Evolutionary conservation across 2,888 invertebrate genomes (phyloP).

Genomic region (Erannis defoliaria): DNA sequence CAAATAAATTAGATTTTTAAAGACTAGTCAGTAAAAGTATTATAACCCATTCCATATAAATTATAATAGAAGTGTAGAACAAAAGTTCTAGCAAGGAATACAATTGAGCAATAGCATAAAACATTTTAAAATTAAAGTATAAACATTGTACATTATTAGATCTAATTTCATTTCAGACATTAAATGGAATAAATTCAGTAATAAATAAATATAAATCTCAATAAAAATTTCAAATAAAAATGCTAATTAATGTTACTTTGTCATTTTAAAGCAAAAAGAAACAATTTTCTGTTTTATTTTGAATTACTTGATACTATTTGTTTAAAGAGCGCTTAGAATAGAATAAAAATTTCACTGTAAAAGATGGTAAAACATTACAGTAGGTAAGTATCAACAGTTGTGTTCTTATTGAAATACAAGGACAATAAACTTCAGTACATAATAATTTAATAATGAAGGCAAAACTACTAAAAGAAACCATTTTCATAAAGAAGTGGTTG

Average conservation of each 20-base stretch:
- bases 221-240: not conserved
- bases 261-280: not conserved
- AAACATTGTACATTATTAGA: not conserved
- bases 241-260: not conserved
- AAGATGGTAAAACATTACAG: too few species aligned
- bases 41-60: not conserved
- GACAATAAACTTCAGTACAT: too few species aligned
- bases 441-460: too few species aligned
- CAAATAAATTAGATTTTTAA: constrained; percentile 7
- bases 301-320: too few species aligned
- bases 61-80: not conserved
- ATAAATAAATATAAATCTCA: not conserved
- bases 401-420: too few species aligned
- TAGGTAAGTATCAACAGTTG: too few species aligned
- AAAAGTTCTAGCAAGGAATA: not conserved
- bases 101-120: not conserved
- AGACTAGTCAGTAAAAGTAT: not conserved
- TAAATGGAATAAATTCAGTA: not conserved
- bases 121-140: not conserved
- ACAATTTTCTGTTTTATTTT: too few species aligned
- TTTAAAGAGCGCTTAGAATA: too few species aligned
- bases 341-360: too few species aligned
- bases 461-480: too few species aligned
- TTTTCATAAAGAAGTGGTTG: too few species aligned
- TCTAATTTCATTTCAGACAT: too few species aligned